Conservation (phyloP, 2,113 vertebrate species). For the Sphyrna mokarran region DNA sequence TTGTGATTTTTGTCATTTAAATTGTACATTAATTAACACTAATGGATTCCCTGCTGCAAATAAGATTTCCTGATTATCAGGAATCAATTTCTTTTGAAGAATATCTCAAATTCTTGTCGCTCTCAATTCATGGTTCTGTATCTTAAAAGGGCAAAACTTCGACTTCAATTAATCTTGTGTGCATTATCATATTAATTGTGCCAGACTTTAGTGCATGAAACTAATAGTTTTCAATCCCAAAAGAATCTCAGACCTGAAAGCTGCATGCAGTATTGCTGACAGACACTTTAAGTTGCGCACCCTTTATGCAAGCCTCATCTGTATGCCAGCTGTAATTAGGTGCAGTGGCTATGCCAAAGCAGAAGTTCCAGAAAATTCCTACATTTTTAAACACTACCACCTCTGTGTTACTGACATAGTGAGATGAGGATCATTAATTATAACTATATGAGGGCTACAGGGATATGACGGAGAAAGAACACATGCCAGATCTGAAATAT, state of each 20-base stretch:
- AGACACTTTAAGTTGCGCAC: neutral
- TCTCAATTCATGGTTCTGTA: neutral
- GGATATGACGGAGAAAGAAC: conserved; percentile 41
- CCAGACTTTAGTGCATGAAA: conserved; percentile 16
- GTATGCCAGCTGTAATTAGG: conserved; percentile 41
- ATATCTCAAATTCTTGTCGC: neutral
- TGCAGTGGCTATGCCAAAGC: conserved; percentile 38
- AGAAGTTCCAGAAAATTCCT: conserved; percentile 41
- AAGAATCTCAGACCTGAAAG: neutral
- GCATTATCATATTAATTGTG: conserved; percentile 20
- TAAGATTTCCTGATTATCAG: neutral
- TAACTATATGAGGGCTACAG: conserved; percentile 12
- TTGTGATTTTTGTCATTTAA: conserved; percentile 20
- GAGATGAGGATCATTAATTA: conserved; percentile 46
- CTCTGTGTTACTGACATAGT: conserved; percentile 30
- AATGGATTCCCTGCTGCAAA: neutral
- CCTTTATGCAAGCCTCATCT: neutral
- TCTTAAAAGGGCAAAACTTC: conserved; percentile 1
- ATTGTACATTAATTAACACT: conserved; percentile 19
- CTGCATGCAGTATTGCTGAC: conserved; percentile 25
- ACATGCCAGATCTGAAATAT: conserved; percentile 42
- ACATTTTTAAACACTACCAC: conserved; percentile 40
- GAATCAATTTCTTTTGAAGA: neutral
- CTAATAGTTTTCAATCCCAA: conserved; percentile 15
- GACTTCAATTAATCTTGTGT: conserved; percentile 15